Percentiles rank a stretch among this genome's conserved stretches.
These are phyloP conservation scores for Labeo calbasu DNA, from an alignment of 2,797 vertebrate genomes.

Conservation along the genomic window DNA sequence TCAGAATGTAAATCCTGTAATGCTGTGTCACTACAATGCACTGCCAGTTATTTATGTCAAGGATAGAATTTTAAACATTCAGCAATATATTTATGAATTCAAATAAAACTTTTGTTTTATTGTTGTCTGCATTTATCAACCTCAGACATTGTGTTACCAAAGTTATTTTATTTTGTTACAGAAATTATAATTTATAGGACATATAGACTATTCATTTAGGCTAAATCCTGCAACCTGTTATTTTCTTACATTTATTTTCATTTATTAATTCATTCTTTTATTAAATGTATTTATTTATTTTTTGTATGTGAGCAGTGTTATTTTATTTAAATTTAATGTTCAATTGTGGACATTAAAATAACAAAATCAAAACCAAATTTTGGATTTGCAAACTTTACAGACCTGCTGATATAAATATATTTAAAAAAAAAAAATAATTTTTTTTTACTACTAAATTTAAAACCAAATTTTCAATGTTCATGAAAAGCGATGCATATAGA, in stretches of 20 bases:
- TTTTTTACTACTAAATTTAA: not conserved
- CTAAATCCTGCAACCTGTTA: not conserved
- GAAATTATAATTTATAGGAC: not conserved
- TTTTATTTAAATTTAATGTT: not conserved
- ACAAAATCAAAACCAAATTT: not conserved
- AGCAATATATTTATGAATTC: not conserved
- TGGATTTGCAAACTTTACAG: not conserved
- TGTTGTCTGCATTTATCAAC: not conserved
- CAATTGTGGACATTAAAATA: not conserved
- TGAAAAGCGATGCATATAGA: not conserved
- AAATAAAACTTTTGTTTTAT: not conserved
- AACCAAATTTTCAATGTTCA: not conserved
- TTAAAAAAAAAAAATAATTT: not conserved
- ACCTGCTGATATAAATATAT: not conserved
- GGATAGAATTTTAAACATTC: not conserved
- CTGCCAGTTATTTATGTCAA: slow-evolving; percentile 3
- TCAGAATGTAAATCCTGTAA: slow-evolving; percentile 29
- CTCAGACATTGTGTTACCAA: not conserved
- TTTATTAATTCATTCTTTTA: not conserved
- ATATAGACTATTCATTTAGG: not conserved
- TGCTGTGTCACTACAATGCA: slow-evolving; percentile 20
- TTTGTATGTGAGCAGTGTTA: not conserved
- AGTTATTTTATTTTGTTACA: not conserved
- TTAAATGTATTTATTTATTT: not conserved
- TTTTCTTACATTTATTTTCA: not conserved